phyloP scores from a whole-genome alignment of 2,113 vertebrate genomes.

The Erythrocercus mccallii region DNA sequence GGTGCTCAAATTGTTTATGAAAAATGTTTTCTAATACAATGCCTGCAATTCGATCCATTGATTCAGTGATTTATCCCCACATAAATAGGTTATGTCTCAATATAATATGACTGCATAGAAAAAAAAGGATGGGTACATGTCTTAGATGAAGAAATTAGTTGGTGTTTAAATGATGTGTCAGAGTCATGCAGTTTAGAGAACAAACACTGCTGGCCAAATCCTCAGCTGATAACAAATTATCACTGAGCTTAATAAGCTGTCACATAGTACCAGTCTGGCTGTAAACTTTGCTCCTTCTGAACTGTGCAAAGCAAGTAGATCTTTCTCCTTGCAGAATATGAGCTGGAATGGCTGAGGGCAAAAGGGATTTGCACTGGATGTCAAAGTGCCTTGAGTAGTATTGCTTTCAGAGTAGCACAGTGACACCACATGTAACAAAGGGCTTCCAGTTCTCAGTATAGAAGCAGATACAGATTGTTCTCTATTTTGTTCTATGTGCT shows the following conservation, averaged over 20 bases:
- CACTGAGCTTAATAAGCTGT: not conserved
- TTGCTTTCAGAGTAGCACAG: not conserved
- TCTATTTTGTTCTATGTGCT: not conserved
- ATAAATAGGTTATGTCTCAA: not conserved
- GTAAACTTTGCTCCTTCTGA: not conserved
- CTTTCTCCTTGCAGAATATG: not conserved
- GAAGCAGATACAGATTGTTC: not conserved
- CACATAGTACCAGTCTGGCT: not conserved
- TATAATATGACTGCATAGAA: not conserved
- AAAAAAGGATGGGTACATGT: not conserved
- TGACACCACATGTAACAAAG: not conserved
- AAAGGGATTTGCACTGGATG: not conserved
- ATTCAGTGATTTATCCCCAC: not conserved
- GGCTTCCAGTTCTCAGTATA: not conserved
- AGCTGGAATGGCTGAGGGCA: not conserved
- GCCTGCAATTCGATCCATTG: not conserved
- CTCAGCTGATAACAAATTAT: not conserved
- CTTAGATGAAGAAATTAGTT: not conserved
- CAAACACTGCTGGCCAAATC: not conserved
- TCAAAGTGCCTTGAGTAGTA: not conserved
- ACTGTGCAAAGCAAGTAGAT: not conserved
- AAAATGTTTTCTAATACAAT: not conserved
- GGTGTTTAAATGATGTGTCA: not conserved
- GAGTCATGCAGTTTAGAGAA: not conserved
- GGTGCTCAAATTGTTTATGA: not conserved